A percentile compares a stretch with the other conserved stretches of the same genome.
Evolutionary conservation across 2,888 invertebrate species (phyloP).

Genomic region (Troglohyphantes excavatus): DNA sequence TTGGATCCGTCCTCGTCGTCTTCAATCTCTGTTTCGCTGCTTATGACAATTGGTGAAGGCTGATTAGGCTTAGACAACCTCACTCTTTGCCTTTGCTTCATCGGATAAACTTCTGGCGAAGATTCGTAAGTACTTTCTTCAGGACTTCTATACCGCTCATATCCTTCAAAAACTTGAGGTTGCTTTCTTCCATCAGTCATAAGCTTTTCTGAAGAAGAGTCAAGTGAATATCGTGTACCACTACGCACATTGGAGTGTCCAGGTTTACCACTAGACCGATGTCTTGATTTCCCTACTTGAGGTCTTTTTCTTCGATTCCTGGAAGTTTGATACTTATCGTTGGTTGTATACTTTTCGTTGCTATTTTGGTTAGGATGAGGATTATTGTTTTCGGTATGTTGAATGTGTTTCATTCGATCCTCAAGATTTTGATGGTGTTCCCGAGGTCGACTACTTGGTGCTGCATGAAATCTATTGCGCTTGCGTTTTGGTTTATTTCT

Average conservation of each 20-base stretch:
- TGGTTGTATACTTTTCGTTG: neutral
- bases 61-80: slow-evolving; percentile 6
- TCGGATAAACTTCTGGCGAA: neutral
- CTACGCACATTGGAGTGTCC: neutral
- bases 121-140: slow-evolving; percentile 8
- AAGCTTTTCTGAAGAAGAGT: neutral
- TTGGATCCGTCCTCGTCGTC: slow-evolving; percentile 66
- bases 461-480: neutral
- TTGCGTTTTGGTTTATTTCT: slow-evolving; percentile 18
- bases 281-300: neutral
- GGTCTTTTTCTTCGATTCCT: neutral
- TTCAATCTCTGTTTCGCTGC: slow-evolving; percentile 64
- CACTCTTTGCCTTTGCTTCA: neutral
- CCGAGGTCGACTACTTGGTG: neutral
- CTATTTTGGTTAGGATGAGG: neutral
- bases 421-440: neutral
- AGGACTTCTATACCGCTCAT: neutral
- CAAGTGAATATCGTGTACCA: neutral
- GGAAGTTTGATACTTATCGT: neutral
- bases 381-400: neutral
- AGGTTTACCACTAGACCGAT: neutral
- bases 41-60: slow-evolving; percentile 49
- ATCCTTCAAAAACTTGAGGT: neutral
- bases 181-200: neutral
- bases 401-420: neutral